Base-by-base conservation (phyloP, 2,888 invertebrate genomes). In the Drosophila pseudotalamancana region DNA sequence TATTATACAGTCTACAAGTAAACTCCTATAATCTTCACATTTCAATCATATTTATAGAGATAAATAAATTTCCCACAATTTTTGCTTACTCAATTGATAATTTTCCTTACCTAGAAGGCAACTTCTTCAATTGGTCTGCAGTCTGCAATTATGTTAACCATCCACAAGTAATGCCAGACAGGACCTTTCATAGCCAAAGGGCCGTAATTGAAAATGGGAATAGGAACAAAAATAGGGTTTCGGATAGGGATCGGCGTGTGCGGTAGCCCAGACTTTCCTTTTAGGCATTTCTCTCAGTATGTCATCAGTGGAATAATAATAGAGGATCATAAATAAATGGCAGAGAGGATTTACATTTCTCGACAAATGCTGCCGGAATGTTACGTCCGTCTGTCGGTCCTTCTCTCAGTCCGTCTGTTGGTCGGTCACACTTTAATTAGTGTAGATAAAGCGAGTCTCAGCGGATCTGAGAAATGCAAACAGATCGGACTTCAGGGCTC, bases 371-470 rank as follows among this genome's bases (percentile, higher is more conserved):
- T 55, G 53, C 53, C 42, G 25, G 35, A 27, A 27, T 16, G 18
- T 9, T 18, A 9, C 4, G 3, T 35, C 11, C 9, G 32, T 32
- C 43, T 18, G 57, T 23, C 37, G 12, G 19, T 11, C 18, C 18
- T 25, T 8, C 54, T 14, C 34, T 14, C 39, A 12, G 37, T 18
- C 43, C 0, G 27, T 34, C 46, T 19, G 46, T 40, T 49, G 62
- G 60, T 75, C 80, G 77, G 81, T 81, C 81, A 81, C 81, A 81
- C 86, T 81, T 81, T 86, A 81, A 86, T 81, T 81, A 83, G 80
- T 77, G 55, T 51, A 86, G 86, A 81, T 81, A 81, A 83, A 79
- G 83, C 80, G 60, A 67, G 69, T 49, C 81, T 74, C 54, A 74
- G 59, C 80, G 62, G 61, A 86, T 77, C 83, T 74, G 69, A 64